These are phyloP conservation scores for Paratilapia polleni DNA, from an alignment of 2,113 vertebrate species.

Conservation along the genomic window DNA sequence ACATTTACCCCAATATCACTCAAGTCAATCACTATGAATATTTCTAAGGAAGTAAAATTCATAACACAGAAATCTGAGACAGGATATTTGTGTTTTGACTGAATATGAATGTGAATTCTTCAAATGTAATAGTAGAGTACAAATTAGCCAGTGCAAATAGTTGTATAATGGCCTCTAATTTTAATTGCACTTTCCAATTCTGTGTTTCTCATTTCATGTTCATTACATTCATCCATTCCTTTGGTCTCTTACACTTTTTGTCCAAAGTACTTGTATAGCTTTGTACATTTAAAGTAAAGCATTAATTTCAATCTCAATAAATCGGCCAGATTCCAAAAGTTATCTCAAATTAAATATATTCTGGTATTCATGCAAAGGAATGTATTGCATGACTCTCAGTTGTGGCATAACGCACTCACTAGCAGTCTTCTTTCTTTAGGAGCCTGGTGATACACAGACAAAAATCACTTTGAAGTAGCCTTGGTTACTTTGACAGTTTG, in stretches of 20 bases:
- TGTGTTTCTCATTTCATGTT: background rate
- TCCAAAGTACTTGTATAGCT: no score
- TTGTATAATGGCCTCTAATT: background rate
- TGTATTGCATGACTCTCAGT: no score
- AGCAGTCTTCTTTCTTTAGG: background rate
- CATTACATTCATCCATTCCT: background rate
- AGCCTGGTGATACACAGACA: background rate
- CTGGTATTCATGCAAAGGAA: no score
- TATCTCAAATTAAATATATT: no score
- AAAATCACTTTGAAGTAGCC: conserved; percentile 64
- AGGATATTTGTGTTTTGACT: background rate
- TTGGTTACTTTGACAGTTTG: conserved; percentile 61
- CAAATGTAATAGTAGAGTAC: background rate
- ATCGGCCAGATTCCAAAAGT: no score
- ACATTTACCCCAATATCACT: conserved; percentile 27
- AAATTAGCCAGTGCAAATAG: background rate
- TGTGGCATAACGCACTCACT: no score
- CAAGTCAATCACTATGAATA: conserved; percentile 15
- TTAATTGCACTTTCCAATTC: background rate
- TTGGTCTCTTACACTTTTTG: background rate
- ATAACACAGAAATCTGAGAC: background rate
- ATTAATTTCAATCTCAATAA: background rate
- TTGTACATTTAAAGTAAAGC: background rate
- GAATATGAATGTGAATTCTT: background rate
- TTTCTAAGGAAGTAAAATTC: background rate